Percentiles rank a stretch among this genome's conserved stretches.
These are phyloP conservation scores for Pectinophora gossypiella DNA, from an alignment of 1,140 invertebrate genomes.

Conservation along the genomic window DNA sequence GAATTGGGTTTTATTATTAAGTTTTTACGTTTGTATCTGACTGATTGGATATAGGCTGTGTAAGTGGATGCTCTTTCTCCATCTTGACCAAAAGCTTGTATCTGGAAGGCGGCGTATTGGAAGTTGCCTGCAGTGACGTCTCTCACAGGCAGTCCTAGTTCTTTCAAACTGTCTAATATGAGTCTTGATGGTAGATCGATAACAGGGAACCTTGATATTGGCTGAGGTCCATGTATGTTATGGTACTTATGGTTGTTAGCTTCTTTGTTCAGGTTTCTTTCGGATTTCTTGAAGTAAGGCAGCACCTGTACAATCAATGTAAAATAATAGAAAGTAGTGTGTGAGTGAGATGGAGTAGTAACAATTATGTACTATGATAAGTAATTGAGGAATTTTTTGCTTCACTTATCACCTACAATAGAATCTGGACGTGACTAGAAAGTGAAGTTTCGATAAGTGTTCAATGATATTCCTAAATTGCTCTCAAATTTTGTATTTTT, in stretches of 20 bases:
- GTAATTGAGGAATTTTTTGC: background rate
- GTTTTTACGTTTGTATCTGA: slow-evolving; percentile 79
- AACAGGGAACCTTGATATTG: slow-evolving; percentile 77
- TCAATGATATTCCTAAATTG: background rate
- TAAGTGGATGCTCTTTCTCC: slow-evolving; percentile 82
- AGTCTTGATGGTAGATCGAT: slow-evolving; percentile 70
- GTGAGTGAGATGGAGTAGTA: background rate
- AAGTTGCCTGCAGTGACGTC: slow-evolving; percentile 74
- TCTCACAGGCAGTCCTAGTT: slow-evolving; percentile 67
- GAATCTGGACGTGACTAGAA: no score
- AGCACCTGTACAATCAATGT: background rate
- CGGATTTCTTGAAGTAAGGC: slow-evolving; percentile 33
- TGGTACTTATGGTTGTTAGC: slow-evolving; percentile 70
- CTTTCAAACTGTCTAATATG: slow-evolving; percentile 75
- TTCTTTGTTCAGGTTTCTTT: slow-evolving; percentile 76
- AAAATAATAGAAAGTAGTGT: background rate
- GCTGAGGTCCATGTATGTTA: slow-evolving; percentile 74
- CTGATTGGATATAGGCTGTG: slow-evolving; percentile 81
- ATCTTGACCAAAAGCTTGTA: slow-evolving; percentile 73
- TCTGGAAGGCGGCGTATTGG: slow-evolving; percentile 74
- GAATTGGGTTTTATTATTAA: slow-evolving; percentile 81
- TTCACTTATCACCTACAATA: no score
- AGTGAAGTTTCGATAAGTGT: background rate
- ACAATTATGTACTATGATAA: background rate
- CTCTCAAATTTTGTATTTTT: background rate